phyloP scores from a whole-genome alignment of 2,888 invertebrate genomes.

The Atherix ibis region DNA sequence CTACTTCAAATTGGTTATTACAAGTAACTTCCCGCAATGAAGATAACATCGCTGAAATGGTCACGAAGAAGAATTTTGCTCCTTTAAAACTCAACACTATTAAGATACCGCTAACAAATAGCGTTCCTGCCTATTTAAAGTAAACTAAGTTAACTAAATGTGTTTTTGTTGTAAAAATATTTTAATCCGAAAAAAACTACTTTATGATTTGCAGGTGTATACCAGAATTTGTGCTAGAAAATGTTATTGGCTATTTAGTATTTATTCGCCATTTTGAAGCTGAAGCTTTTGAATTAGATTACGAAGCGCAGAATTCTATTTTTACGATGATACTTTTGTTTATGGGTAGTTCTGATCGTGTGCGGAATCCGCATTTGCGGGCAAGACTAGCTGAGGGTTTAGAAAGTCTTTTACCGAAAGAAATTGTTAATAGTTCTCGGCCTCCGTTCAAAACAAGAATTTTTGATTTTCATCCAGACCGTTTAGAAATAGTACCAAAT shows the following conservation, averaged over 20 bases:
- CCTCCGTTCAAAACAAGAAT: slow-evolving; percentile 48
- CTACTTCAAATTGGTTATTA: slow-evolving; percentile 70
- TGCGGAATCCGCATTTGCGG: slow-evolving; percentile 83
- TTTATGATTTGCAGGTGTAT: slow-evolving; percentile 44
- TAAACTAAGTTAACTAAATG: slow-evolving; percentile 20
- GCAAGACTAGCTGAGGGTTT: slow-evolving; percentile 81
- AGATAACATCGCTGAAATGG: slow-evolving; percentile 21
- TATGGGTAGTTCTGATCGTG: slow-evolving; percentile 70
- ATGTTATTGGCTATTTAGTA: slow-evolving; percentile 65
- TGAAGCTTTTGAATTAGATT: slow-evolving; percentile 47
- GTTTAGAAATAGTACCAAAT: slow-evolving; percentile 57
- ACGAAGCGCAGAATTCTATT: slow-evolving; percentile 47
- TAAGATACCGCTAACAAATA: slow-evolving; percentile 45
- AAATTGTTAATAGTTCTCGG: slow-evolving; percentile 35
- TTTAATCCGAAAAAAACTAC: neutral
- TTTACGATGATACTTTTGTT: slow-evolving; percentile 67
- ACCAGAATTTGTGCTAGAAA: slow-evolving; percentile 83
- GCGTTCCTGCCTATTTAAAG: slow-evolving; percentile 53
- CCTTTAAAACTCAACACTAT: slow-evolving; percentile 40
- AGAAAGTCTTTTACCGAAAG: slow-evolving; percentile 68
- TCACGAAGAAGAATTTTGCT: slow-evolving; percentile 37
- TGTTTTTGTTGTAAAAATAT: neutral
- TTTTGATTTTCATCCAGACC: slow-evolving; percentile 61
- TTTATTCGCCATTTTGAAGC: slow-evolving; percentile 52
- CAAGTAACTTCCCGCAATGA: slow-evolving; percentile 53